These are phyloP conservation scores for Diorhabda sublineata DNA, from an alignment of 1,140 invertebrate genomes.

Conservation along the genomic window DNA sequence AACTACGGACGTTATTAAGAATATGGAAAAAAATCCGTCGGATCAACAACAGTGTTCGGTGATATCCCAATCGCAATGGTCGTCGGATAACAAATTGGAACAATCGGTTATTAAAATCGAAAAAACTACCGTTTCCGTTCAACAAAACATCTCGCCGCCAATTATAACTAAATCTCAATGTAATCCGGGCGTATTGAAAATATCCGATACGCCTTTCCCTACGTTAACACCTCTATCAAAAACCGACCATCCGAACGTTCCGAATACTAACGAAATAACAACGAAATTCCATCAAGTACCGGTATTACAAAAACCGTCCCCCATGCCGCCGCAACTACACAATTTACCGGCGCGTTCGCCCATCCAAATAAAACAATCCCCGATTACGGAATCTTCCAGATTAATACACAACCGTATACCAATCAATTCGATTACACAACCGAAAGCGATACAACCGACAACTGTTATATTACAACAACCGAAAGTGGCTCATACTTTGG, in stretches of 20 bases:
- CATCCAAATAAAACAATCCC: conserved; percentile 22
- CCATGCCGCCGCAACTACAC: conserved; percentile 23
- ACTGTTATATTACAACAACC: conserved; percentile 50
- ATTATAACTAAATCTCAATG: not conserved
- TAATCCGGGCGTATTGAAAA: conserved; percentile 15
- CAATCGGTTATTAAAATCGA: conserved; percentile 19
- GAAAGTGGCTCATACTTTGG: conserved; percentile 37
- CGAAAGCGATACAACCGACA: conserved; percentile 52
- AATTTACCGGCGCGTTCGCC: conserved; percentile 36
- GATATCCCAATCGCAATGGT: conserved; percentile 46
- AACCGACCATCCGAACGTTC: not conserved
- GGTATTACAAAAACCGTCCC: conserved; percentile 10
- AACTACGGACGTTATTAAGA: conserved; percentile 27
- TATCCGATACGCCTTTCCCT: conserved; percentile 19
- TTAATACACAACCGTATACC: conserved; percentile 44
- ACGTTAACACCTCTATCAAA: conserved; percentile 15
- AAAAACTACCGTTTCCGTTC: not conserved
- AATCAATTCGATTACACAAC: conserved; percentile 53
- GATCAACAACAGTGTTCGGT: conserved; percentile 37
- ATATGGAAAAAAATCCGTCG: conserved; percentile 19
- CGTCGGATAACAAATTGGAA: not conserved
- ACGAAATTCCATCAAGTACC: not conserved
- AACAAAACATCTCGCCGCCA: not conserved
- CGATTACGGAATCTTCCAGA: conserved; percentile 25
- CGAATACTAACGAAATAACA: not conserved